Evolutionary conservation across 2,113 vertebrate genomes (phyloP), one percentile per base, ranked within the genome.

Genomic region (Orthonyx spaldingii): DNA sequence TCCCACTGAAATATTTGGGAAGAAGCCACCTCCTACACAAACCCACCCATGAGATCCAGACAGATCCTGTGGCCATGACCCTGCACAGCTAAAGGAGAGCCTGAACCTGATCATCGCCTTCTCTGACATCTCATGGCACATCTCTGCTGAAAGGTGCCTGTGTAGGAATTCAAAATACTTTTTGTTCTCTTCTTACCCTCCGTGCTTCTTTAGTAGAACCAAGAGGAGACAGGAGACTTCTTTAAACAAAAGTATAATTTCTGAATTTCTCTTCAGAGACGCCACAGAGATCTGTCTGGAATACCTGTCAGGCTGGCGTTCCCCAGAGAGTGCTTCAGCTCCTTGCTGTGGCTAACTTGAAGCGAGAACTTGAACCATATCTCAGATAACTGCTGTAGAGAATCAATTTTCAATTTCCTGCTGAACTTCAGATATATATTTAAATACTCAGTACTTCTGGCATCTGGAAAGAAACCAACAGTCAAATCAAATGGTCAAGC

Each of bases 391-490:
- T 94, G 92, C 87, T 95, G 92, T 85, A 76, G 66, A 95, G 92
- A 97, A 96, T 97, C 90, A 97, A 92, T 97, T 96, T 91, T 96
- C 90, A 95, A 93, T 95, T 97, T 97, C 87, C 94, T 90, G 87
- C 92, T 91, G 84, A 94, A 87, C 87, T 89, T 91, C 87, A 84
- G 81, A 82, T 89, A 95, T 91, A 78, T 89, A 91, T 96, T 95
- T 88, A 95, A 97, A 97, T 97, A 85, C 78, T 83, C 74, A 33
- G 69, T 94, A 79, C 57, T 94, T 82, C 84, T 93, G 90, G 78
- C 90, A 83, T 85, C 90, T 95, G 94, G 85, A 93, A 88, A 93
- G 88, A 90, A 94, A 92, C 85, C 88, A 88, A 91, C 92, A 94
- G 83, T 69, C 87, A 96, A 96, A 95, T 95, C 90, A 96, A 94